A percentile compares a stretch with the other conserved stretches of the same genome.
Conservation (phyloP, 2,113 vertebrate genomes). For the Delphinus delphis region DNA sequence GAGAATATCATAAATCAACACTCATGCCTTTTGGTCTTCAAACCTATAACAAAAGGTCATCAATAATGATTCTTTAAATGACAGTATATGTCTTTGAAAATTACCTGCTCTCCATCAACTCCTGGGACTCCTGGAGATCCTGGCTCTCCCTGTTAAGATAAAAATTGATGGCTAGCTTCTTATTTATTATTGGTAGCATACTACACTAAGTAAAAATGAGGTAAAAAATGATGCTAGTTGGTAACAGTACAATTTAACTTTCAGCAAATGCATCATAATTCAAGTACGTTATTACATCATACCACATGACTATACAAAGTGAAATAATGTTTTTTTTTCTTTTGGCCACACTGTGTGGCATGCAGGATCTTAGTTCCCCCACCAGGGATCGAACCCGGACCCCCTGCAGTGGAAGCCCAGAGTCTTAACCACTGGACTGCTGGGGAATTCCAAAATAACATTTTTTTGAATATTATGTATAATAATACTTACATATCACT, state of each 20-base stretch:
- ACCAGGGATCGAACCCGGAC: too few species aligned
- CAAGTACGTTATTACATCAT: background rate
- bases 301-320: background rate
- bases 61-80: background rate
- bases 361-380: too few species aligned
- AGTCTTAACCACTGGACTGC: too few species aligned
- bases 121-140: constrained; percentile 93
- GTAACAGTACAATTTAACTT: background rate
- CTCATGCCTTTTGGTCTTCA: background rate
- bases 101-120: constrained; percentile 94
- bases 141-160: constrained; percentile 91
- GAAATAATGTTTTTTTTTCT: background rate
- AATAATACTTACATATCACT: background rate
- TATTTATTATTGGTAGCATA: constrained; percentile 5
- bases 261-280: background rate
- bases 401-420: too few species aligned
- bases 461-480: background rate
- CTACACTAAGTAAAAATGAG: background rate
- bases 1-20: background rate
- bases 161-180: constrained; percentile 22
- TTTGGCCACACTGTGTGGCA: too few species aligned
- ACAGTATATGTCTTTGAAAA: background rate
- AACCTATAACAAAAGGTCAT: constrained; percentile 32
- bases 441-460: too few species aligned
- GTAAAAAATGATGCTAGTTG: background rate